Base-by-base conservation (phyloP, 2,113 vertebrate species). In the Romanogobio albipinnatus region DNA sequence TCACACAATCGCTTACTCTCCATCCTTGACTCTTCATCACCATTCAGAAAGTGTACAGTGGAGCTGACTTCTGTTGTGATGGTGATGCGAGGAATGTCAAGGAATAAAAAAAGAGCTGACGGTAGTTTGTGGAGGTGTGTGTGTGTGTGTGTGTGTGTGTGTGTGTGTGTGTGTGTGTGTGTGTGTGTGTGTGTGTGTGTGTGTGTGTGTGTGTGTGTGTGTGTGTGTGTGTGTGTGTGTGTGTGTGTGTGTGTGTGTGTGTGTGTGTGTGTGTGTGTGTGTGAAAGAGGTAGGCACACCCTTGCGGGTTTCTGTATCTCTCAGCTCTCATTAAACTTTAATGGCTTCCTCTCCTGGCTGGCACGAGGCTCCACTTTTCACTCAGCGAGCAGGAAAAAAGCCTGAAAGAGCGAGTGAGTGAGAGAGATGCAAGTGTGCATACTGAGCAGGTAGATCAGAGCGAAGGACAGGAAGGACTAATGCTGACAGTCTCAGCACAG, bases 281-380 rank as follows among this genome's bases (percentile, higher is more conserved):
- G 71, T 36, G 90, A 90, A 89, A 86, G 89, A 90, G 62, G 93
- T 90, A 93, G 93, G 93, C 95, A 92, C 93, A 91, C 94, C 95
- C 94, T 95, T 94, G 94, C 94, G 94, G 95, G 93, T 95, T 95
- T 95, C 94, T 96, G 90, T 93, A 93, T 96, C 95, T 94, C 93
- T 93, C 93, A 89, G 90, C 93, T 90, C 89, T 90, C 93, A 94
- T 96, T 95, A 94, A 96, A 96, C 94, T 96, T 96, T 96, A 95
- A 95, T 96, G 90, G 91, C 93, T 95, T 95, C 94, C 94, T 95
- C 91, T 87, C 90, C 91, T 71, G 49, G 76, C 90, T 93, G 91
- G 93, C 92, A 91, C 90, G 90, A 89, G 93, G 88, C 91, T 91
- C 89, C 85, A 91, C 90, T 90, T 91, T 88, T 91, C 86, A 90